phyloP scores from a whole-genome alignment of 2,797 vertebrate genomes.

The Hippocampus kuda region DNA sequence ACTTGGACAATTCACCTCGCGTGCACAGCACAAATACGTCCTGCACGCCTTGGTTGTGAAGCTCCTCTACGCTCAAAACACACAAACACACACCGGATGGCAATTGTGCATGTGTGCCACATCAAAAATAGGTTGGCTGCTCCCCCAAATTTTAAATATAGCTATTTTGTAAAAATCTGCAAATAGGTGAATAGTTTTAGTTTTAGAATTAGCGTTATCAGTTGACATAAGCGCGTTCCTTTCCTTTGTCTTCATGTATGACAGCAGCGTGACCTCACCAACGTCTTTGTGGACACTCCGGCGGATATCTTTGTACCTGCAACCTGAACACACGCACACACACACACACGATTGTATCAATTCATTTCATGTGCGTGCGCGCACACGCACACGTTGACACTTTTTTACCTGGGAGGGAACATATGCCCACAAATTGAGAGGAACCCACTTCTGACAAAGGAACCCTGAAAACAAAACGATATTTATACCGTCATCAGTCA shows the following conservation, averaged over 20 bases:
- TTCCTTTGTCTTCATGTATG: not conserved
- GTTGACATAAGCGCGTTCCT: too few relatives aligned
- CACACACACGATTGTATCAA: not conserved
- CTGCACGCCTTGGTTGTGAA: slow-evolving; percentile 73
- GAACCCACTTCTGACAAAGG: slow-evolving; percentile 68
- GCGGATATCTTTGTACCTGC: slow-evolving; percentile 80
- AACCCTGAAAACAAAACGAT: slow-evolving; percentile 62
- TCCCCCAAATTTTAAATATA: too few relatives aligned
- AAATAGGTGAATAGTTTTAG: too few relatives aligned
- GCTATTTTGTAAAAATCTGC: too few relatives aligned
- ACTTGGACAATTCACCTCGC: slow-evolving; percentile 76
- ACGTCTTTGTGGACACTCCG: slow-evolving; percentile 80
- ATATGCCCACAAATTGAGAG: slow-evolving; percentile 76
- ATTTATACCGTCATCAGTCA: not conserved
- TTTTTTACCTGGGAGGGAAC: slow-evolving; percentile 76
- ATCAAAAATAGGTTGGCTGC: too few relatives aligned
- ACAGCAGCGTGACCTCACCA: slow-evolving; percentile 57
- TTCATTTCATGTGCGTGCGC: not conserved
- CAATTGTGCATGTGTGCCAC: not conserved
- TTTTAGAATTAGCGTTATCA: too few relatives aligned
- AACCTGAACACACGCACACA: slow-evolving; percentile 59
- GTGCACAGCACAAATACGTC: slow-evolving; percentile 89
- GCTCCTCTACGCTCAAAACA: slow-evolving; percentile 66
- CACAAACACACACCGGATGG: not conserved
- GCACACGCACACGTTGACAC: not conserved